These are phyloP conservation scores for Drosophila leontia DNA, from an alignment of 1,140 invertebrate genomes.

Conservation along the genomic window DNA sequence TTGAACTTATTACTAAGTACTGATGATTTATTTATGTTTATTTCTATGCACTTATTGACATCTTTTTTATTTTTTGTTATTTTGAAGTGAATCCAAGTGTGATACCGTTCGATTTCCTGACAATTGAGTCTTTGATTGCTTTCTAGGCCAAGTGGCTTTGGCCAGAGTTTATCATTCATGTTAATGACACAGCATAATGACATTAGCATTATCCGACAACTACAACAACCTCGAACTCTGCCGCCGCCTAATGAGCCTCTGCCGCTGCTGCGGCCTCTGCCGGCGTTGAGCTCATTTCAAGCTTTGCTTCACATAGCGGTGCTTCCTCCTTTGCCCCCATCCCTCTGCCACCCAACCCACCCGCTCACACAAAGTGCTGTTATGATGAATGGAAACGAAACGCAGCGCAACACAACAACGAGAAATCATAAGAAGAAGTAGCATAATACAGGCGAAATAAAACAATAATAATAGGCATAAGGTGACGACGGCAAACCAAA, in stretches of 20 bases:
- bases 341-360: background rate
- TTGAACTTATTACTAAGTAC: no score
- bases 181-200: slow-evolving; percentile 82
- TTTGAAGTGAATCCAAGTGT: slow-evolving; percentile 2
- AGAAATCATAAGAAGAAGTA: slow-evolving; percentile 72
- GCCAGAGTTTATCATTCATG: slow-evolving; percentile 49
- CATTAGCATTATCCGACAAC: slow-evolving; percentile 65
- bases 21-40: no score
- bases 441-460: slow-evolving; percentile 59
- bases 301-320: slow-evolving; percentile 76
- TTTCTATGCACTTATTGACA: no score
- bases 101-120: slow-evolving; percentile 28
- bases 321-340: slow-evolving; percentile 31
- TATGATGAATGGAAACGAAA: slow-evolving; percentile 80
- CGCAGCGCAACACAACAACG: slow-evolving; percentile 66
- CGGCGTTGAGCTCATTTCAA: slow-evolving; percentile 51
- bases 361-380: slow-evolving; percentile 60
- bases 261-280: slow-evolving; percentile 12
- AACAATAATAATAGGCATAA: slow-evolving; percentile 82
- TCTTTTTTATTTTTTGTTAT: background rate
- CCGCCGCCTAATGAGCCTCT: slow-evolving; percentile 60
- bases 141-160: slow-evolving; percentile 75
- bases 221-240: slow-evolving; percentile 42
- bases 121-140: slow-evolving; percentile 64
- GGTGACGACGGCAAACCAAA: slow-evolving; percentile 75